Conservation (phyloP, 2,113 vertebrate genomes). For the Ptyas mucosa region DNA sequence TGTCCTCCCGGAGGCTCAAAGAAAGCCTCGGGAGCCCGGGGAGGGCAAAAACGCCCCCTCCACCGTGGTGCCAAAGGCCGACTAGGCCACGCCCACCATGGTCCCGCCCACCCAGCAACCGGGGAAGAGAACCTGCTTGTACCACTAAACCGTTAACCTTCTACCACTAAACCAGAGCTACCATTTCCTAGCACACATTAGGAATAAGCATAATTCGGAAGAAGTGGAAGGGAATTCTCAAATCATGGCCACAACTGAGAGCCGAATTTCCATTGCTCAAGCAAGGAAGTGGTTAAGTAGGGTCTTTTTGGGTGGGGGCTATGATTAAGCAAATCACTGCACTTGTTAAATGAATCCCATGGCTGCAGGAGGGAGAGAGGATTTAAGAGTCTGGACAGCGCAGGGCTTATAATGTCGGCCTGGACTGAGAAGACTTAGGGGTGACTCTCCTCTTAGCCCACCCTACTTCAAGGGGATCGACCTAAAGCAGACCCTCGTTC, state of each 20-base stretch:
- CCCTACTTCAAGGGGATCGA: neutral
- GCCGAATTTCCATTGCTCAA: too few relatives aligned
- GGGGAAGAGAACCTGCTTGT: too few relatives aligned
- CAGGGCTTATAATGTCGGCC: neutral
- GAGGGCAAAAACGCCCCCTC: too few relatives aligned
- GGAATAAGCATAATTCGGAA: neutral
- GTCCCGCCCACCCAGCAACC: too few relatives aligned
- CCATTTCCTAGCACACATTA: neutral
- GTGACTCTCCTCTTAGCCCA: neutral
- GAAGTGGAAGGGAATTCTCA: neutral
- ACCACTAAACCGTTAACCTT: too few relatives aligned
- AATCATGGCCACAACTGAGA: neutral
- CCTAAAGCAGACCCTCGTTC: neutral
- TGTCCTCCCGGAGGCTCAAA: too few relatives aligned
- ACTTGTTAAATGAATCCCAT: neutral
- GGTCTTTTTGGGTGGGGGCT: neutral
- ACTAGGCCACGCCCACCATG: too few relatives aligned
- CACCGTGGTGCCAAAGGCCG: too few relatives aligned
- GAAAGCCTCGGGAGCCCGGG: too few relatives aligned
- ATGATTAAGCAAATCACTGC: neutral
- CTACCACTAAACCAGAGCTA: too few relatives aligned
- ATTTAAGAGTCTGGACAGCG: neutral
- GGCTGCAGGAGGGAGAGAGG: neutral
- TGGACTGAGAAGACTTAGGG: neutral
- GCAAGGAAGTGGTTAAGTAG: neutral